Evolutionary conservation across 2,888 invertebrate genomes (phyloP), one percentile per base, ranked within the genome.

Genomic region (Limnephilus auricula): DNA sequence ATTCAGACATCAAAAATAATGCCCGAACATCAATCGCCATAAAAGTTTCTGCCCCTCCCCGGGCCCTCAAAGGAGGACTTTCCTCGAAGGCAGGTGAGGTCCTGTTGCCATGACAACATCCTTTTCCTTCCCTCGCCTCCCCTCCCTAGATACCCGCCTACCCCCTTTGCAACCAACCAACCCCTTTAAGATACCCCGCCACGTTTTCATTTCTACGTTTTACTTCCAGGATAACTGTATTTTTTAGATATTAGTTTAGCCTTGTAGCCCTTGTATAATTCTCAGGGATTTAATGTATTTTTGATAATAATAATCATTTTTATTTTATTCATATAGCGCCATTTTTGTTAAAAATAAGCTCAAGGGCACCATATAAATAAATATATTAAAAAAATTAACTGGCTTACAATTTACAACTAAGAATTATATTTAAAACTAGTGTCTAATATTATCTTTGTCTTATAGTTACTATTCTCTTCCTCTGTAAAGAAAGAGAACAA

Each of bases 1-100:
- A 93, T 92, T 92, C 93, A 93, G 93, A 93, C 93, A 93, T 93
- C 93, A 93, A 93, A 93, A 93, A 93, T 93, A 93, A 93, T 93
- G 93, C 93, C 92, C 90, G 92, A 93, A 92, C 93, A 93, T 93
- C 93, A 93, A 92, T 93, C 92, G 92, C 92, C 92, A 92, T 93
- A 93, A 93, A 93, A 93, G 92, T 93, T 93, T 93, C 89, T 89
- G 40, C 79, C 80, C 82, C 88, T 30, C 88, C 83, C 87, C 78
- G 13, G 25, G 37, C 82, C 80, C 90, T 90, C 65, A 45, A 84
- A 50, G 80, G 88, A 87, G 86, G 79, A 40, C 50, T 89, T 80
- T 45, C 82, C 89, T 89, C 88, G 86, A 82, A 50, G 80, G 89
- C 93, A 93, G 93, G 93, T 93, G 93, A 92, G 93, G 90, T 86